These are phyloP conservation scores for Mola mola DNA, from an alignment of 2,113 vertebrate genomes.

Conservation along the genomic window DNA sequence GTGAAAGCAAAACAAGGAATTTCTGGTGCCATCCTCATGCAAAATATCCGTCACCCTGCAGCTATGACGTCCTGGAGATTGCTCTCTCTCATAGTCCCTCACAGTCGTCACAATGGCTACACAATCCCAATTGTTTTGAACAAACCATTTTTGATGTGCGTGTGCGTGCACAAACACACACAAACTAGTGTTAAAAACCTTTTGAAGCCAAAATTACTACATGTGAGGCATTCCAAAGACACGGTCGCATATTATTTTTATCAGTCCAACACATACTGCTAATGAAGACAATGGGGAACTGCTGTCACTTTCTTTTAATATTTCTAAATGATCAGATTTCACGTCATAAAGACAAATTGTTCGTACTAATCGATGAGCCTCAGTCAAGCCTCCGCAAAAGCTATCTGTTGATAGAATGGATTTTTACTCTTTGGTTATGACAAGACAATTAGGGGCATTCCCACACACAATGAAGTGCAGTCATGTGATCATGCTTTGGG, in stretches of 20 bases:
- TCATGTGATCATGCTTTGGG: slow-evolving; percentile 40
- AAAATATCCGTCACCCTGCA: slow-evolving; percentile 80
- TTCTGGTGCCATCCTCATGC: slow-evolving; percentile 78
- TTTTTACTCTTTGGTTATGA: slow-evolving; percentile 45
- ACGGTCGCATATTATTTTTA: slow-evolving; percentile 42
- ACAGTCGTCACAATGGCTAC: slow-evolving; percentile 69
- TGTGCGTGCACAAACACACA: slow-evolving; percentile 16
- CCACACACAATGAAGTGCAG: slow-evolving; percentile 17
- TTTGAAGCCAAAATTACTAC: slow-evolving; percentile 28
- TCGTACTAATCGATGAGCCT: slow-evolving; percentile 32
- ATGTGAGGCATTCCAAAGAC: slow-evolving; percentile 25
- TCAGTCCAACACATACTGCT: slow-evolving; percentile 31
- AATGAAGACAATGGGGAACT: slow-evolving; percentile 3
- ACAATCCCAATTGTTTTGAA: slow-evolving; percentile 43
- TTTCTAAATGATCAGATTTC: slow-evolving; percentile 39
- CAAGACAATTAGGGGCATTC: slow-evolving; percentile 59
- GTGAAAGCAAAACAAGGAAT: no score
- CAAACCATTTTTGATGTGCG: neutral
- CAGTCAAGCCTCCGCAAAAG: slow-evolving; percentile 39
- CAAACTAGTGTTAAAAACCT: slow-evolving; percentile 18
- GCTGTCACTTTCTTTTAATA: slow-evolving; percentile 4
- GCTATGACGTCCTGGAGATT: slow-evolving; percentile 78
- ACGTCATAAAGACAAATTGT: slow-evolving; percentile 27
- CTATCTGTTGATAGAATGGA: slow-evolving; percentile 26
- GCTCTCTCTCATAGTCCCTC: slow-evolving; percentile 72